Evolutionary conservation across 2,797 vertebrate species (phyloP).

Genomic region (Artibeus lituratus): DNA sequence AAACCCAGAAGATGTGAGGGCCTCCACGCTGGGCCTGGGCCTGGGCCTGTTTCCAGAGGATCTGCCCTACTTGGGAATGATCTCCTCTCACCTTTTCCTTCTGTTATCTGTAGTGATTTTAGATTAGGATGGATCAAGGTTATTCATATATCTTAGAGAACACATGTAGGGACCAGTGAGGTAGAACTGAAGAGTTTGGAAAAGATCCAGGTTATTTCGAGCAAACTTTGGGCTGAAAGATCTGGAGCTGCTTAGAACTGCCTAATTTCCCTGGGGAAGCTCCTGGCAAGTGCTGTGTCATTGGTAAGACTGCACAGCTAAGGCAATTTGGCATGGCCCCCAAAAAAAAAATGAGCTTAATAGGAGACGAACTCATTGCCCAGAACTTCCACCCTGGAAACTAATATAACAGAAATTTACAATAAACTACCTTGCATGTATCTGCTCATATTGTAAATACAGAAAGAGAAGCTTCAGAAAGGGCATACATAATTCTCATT

Average conservation of each 20-base stretch:
- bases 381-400: neutral
- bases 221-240: neutral
- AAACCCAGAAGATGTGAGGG: neutral
- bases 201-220: conserved; percentile 37
- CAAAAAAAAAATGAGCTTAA: conserved; percentile 51
- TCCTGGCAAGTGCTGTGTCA: conserved; percentile 6
- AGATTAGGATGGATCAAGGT: conserved; percentile 40
- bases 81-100: neutral
- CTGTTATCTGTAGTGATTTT: neutral
- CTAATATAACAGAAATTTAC: conserved; percentile 1
- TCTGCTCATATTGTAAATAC: neutral
- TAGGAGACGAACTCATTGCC: conserved; percentile 57
- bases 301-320: conserved; percentile 33
- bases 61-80: neutral
- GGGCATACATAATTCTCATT: neutral
- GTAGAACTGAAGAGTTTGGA: conserved; percentile 23
- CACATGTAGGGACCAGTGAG: neutral
- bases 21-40: fast-evolving
- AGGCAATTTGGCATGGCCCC: conserved; percentile 40
- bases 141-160: neutral
- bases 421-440: neutral
- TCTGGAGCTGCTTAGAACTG: neutral
- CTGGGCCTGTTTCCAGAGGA: neutral
- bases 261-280: conserved; percentile 41
- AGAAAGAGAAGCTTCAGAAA: neutral